A percentile compares a stretch with the other conserved stretches of the same genome.
These are phyloP conservation scores for Sterrhoptilus dennistouni DNA, from an alignment of 2,113 vertebrate species.

Conservation along the genomic window DNA sequence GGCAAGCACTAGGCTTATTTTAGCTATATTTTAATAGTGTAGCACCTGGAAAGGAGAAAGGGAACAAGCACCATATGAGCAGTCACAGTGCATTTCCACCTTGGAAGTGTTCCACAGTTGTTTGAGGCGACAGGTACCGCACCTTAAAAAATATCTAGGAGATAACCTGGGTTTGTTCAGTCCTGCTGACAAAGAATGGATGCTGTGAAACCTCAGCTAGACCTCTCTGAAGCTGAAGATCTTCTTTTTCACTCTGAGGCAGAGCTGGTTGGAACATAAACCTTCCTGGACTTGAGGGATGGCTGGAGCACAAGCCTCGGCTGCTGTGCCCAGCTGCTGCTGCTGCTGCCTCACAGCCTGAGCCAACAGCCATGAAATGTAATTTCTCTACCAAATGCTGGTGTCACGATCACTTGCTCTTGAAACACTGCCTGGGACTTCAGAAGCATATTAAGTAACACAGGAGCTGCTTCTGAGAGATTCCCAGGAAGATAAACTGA, in stretches of 20 bases:
- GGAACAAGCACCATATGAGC: background rate
- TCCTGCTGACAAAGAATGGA: background rate
- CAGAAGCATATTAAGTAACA: constrained; percentile 53
- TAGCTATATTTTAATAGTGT: background rate
- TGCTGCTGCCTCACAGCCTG: background rate
- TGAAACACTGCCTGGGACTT: constrained; percentile 55
- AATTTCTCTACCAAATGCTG: constrained; percentile 40
- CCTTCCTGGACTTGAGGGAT: background rate
- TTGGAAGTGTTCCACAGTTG: background rate
- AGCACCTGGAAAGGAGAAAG: constrained; percentile 13
- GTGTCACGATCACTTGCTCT: constrained; percentile 55
- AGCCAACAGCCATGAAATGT: constrained; percentile 40
- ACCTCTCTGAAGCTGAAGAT: background rate
- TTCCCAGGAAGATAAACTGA: constrained; percentile 37
- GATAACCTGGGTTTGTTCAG: background rate
- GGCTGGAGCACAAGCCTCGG: background rate
- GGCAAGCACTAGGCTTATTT: constrained; percentile 36
- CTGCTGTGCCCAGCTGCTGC: constrained; percentile 36
- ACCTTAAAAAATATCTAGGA: background rate
- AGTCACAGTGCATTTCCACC: background rate
- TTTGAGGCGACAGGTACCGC: background rate
- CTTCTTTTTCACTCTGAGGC: background rate
- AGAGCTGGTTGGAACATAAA: background rate
- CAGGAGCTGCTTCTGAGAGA: background rate
- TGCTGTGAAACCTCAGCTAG: background rate